phyloP scores from a whole-genome alignment of 2,888 invertebrate species.

The Drosophila kokeensis region DNA sequence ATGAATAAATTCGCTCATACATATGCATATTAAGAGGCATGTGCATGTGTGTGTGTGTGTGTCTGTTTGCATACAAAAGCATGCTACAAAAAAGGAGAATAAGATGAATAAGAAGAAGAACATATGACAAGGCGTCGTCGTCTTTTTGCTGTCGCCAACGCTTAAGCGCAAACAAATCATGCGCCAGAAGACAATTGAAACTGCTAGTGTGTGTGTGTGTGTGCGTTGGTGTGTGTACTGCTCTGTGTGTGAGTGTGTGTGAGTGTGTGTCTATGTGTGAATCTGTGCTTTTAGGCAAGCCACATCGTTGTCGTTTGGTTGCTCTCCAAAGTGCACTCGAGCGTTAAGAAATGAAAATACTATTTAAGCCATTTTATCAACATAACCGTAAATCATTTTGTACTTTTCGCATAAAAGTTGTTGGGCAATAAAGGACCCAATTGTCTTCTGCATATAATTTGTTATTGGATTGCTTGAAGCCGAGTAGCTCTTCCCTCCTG shows the following conservation, averaged over 20 bases:
- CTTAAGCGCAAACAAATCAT: constrained; percentile 78
- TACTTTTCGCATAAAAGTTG: constrained; percentile 81
- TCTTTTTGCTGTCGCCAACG: constrained; percentile 56
- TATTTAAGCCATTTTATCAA: constrained; percentile 82
- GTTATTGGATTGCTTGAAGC: constrained; percentile 70
- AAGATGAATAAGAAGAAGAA: constrained; percentile 4
- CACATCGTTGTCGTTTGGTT: constrained; percentile 4
- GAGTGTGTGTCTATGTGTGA: constrained; percentile 27
- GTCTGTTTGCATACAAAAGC: constrained; percentile 35
- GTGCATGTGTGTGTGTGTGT: neutral
- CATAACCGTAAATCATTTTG: constrained; percentile 82
- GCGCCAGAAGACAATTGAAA: constrained; percentile 73
- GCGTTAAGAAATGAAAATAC: constrained; percentile 80
- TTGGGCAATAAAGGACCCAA: constrained; percentile 71
- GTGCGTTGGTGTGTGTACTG: neutral
- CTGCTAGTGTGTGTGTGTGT: constrained; percentile 21
- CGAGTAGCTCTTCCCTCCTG: neutral
- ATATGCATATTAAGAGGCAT: constrained; percentile 28
- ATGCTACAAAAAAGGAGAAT: constrained; percentile 30
- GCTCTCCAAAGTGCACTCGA: constrained; percentile 76
- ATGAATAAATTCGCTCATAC: constrained; percentile 70
- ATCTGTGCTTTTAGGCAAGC: constrained; percentile 33
- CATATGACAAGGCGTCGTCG: constrained; percentile 52
- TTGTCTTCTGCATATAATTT: constrained; percentile 80
- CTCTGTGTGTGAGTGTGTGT: constrained; percentile 11